phyloP scores from a whole-genome alignment of 37 sponge, comb jelly and placozoan genomes.

The Spongilla lacustris region DNA sequence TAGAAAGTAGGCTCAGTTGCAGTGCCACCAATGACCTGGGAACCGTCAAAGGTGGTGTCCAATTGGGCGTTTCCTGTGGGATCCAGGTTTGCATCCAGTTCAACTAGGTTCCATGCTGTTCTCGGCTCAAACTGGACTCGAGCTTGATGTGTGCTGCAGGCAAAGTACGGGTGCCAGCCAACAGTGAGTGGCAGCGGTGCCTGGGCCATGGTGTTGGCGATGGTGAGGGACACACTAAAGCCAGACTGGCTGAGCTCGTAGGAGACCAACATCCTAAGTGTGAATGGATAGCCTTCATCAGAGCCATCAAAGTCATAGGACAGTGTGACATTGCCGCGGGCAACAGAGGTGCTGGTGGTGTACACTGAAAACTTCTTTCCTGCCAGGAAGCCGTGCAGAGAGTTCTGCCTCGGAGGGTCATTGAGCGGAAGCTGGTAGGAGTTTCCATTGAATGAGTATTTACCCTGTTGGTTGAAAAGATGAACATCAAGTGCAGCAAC shows the following conservation, averaged over 20 bases:
- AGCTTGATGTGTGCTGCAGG: conserved; percentile 45
- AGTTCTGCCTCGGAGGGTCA: conserved; percentile 52
- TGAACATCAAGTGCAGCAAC: too few relatives aligned
- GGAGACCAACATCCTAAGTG: conserved; percentile 19
- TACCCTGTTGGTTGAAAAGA: conserved; percentile 42
- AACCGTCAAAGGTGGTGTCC: conserved; percentile 39
- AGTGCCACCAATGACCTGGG: conserved; percentile 65
- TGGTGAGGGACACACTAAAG: conserved; percentile 26
- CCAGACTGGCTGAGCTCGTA: conserved; percentile 51
- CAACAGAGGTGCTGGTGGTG: background rate
- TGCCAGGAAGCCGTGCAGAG: conserved; percentile 70
- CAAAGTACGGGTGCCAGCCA: conserved; percentile 87
- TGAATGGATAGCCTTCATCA: conserved; percentile 75
- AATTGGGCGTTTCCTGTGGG: conserved; percentile 70
- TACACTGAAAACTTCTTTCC: conserved; percentile 28
- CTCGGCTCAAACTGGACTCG: conserved; percentile 54
- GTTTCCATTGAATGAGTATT: conserved; percentile 58
- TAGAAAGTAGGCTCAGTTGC: conserved; percentile 50
- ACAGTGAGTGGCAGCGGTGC: conserved; percentile 68
- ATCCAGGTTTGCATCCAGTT: conserved; percentile 41
- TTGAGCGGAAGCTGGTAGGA: conserved; percentile 56
- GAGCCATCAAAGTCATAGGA: conserved; percentile 9
- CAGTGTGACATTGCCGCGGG: conserved; percentile 14
- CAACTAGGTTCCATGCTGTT: conserved; percentile 61
- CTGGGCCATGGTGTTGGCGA: conserved; percentile 30